Evolutionary conservation across 2,888 invertebrate species (phyloP), one percentile per base, ranked within the genome.

Genomic region (Patella depressa): DNA sequence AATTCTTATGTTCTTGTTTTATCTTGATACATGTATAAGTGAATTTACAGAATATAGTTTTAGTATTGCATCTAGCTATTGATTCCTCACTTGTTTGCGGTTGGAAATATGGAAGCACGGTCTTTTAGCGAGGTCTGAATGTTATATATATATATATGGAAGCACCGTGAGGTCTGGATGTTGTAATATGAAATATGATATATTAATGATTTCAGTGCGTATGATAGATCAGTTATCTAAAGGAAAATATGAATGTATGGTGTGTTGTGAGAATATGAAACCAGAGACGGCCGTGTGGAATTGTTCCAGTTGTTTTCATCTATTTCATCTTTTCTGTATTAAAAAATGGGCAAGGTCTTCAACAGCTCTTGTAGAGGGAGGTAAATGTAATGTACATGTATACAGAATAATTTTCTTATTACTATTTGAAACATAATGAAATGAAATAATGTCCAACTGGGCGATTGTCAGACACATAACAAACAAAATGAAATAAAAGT

Each of bases 241-340:
- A 79, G 95, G 96, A 0, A 94, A 94, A 0, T 93, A 98, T 79
- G 99, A 99, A 91, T 99, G 99, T 91, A 94, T 98, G 86, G 97
- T 99, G 19, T 99, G 99, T 90, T 98, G 96, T 89, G 98, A 97
- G 85, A 93, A 94, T 74, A 95, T 99, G 59, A 94, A 95, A 81
- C 95, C 95, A 82, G 94, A 93, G 54, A 95, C 97, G 86, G 93
- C 95, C 5, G 95, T 97, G 55, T 99, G 99, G 98, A 96, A 95
- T 3, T 99, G 99, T 90, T 92, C 93, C 81, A 96, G 96, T 87
- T 99, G 99, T 89, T 97, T 95, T 92, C 97, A 98, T 91, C 95
- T 98, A 76, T 94, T 98, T 82, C 99, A 99, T 93, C 93, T 99
- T 17, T 94, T 94, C 80, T 99, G 99, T 91, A 95, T 96, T 79